These are phyloP conservation scores for Xenopus laevis DNA, from an alignment of 2,113 vertebrate genomes.

Conservation along the genomic window DNA sequence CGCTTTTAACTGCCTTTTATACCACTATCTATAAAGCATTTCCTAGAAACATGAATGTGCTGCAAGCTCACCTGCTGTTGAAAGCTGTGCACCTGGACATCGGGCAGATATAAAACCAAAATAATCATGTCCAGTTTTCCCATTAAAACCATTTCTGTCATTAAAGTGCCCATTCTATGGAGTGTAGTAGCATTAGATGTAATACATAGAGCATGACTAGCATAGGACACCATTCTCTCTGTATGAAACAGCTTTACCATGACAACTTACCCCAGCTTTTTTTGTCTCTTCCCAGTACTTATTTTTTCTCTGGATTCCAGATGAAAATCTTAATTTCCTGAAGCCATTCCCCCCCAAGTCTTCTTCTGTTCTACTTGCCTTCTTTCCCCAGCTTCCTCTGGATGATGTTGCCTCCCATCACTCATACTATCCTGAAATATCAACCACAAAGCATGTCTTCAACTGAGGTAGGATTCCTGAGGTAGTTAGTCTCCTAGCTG, in stretches of 20 bases:
- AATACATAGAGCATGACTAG: too few species aligned
- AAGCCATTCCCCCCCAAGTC: conserved; percentile 76
- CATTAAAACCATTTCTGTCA: neutral
- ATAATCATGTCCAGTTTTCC: neutral
- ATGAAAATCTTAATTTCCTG: conserved; percentile 78
- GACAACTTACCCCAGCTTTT: conserved; percentile 92
- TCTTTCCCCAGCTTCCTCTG: conserved; percentile 70
- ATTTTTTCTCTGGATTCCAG: conserved; percentile 89
- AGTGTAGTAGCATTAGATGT: too few species aligned
- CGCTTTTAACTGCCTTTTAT: accelerated
- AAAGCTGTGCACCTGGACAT: too few species aligned
- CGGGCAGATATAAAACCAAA: too few species aligned
- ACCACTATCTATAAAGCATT: too few species aligned
- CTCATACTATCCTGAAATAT: conserved; percentile 70
- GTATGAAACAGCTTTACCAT: neutral
- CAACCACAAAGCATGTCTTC: conserved; percentile 52
- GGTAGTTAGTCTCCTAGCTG: too few species aligned
- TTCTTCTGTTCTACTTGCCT: conserved; percentile 66
- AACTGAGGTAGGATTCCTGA: too few species aligned
- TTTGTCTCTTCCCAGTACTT: conserved; percentile 87
- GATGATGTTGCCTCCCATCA: conserved; percentile 76
- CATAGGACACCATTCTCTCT: neutral
- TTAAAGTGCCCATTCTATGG: too few species aligned
- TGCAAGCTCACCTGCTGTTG: too few species aligned
- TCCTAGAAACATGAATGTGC: too few species aligned